A percentile compares a stretch with the other conserved stretches of the same genome.
These are phyloP conservation scores for Hephaestus fuliginosus DNA, from an alignment of 2,797 vertebrate species.

Conservation along the genomic window DNA sequence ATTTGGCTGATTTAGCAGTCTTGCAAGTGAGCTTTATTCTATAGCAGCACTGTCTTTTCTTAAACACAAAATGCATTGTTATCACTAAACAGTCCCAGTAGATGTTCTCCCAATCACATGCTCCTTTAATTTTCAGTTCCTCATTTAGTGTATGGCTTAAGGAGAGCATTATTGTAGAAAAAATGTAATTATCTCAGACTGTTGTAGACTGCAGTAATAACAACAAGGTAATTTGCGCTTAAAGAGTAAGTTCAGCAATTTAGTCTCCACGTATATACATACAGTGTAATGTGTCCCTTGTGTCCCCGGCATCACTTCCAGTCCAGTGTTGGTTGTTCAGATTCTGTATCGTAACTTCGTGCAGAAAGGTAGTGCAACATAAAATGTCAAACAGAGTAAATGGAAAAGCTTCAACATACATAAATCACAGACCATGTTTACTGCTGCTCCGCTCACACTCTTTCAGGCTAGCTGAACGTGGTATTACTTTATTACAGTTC, in stretches of 20 bases:
- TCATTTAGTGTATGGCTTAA: background rate
- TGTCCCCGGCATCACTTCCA: background rate
- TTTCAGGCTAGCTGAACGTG: background rate
- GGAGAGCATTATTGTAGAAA: background rate
- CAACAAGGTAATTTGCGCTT: constrained; percentile 6
- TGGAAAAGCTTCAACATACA: constrained; percentile 2
- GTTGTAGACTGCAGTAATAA: background rate
- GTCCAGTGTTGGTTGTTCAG: constrained; percentile 4
- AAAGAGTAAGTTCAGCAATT: constrained; percentile 13
- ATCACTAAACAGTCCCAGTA: constrained; percentile 3
- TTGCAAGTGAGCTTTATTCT: background rate
- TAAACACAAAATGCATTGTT: constrained; percentile 1
- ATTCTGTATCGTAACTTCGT: background rate
- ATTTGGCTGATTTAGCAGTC: constrained; percentile 20
- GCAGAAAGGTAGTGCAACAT: constrained; percentile 1
- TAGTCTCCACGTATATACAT: constrained; percentile 5
- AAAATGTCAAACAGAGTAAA: constrained; percentile 20
- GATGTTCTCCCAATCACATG: background rate
- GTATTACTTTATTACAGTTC: background rate
- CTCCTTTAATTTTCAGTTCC: constrained; percentile 1
- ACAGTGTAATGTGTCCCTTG: constrained; percentile 9
- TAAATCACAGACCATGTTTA: background rate
- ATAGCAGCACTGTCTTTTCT: constrained; percentile 8
- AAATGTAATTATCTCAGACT: background rate
- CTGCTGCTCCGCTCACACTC: background rate